Base-by-base conservation (phyloP, 2,797 vertebrate genomes). In the Onychomys torridus region DNA sequence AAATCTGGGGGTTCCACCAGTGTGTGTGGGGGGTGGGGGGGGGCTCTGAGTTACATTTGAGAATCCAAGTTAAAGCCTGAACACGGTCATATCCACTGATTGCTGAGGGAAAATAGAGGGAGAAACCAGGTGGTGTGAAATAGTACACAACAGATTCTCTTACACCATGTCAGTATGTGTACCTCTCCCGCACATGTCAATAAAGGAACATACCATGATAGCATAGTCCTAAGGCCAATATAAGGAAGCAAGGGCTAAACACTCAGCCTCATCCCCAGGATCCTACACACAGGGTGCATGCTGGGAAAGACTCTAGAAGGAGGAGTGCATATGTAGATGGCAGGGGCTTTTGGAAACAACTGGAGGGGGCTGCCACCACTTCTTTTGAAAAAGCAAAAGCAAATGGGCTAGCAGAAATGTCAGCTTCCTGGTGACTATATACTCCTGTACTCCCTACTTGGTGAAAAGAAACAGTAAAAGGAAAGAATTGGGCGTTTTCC, bases 61-160 rank as follows among this genome's bases (percentile, higher is more conserved):
- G 46, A 75, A 94, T 63, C 40, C 9, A 34, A 94, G 81, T 37
- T 69, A 67, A 96, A 92, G 40, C 25, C 49, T 34, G 71, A 76
- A 73, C 46, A 86, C 0, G 65, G 34, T 46, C 69, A 81, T 89
- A 77, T 85, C 52, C 34, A 91, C 7, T 57, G 88, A 90, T 2
- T 19, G 16, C 90, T 23, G 40, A 85, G 77, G 43, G 63, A 82
- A 73, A 73, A 25, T 8, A 25, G 37, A 73, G 21, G 71, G n/a
- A 8, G 8, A 94, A 87, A 83, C 19, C 61, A 46, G 37, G 43
- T 88, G 77, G 69, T 16, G 81, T 94, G 71, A 92, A 95, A 79
- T 2, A 14, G 27, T 55, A 40, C 9, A 43, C 49, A 86, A 92
- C 81, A 34, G 86, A 86, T 85, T 94, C 37, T 96, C 78, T 97